A percentile compares a stretch with the other conserved stretches of the same genome.
phyloP scores from a whole-genome alignment of 2,113 vertebrate species.

The Mungos mungo region DNA sequence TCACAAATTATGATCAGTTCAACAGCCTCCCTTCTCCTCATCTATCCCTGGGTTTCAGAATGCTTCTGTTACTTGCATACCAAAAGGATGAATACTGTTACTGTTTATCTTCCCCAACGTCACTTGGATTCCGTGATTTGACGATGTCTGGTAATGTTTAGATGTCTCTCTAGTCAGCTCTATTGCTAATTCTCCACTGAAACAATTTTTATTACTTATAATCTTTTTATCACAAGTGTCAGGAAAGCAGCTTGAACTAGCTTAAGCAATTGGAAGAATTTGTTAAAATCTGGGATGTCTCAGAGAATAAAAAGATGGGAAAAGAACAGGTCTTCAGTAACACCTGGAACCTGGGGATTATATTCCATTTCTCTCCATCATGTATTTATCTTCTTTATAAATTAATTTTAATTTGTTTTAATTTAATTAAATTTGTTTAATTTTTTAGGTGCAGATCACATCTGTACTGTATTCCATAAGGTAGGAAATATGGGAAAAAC shows the following conservation, averaged over 20 bases:
- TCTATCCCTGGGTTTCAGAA: not conserved
- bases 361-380: not conserved
- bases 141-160: not conserved
- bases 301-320: not conserved
- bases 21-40: not conserved
- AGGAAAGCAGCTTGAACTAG: not conserved
- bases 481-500: not conserved
- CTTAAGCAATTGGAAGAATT: not conserved
- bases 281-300: not conserved
- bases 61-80: not conserved
- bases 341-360: not conserved
- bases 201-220: not conserved
- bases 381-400: constrained; percentile 26
- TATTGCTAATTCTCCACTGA: not conserved
- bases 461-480: not conserved
- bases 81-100: not conserved
- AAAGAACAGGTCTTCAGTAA: not conserved
- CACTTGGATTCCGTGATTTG: not conserved
- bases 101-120: not conserved
- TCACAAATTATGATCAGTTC: not conserved
- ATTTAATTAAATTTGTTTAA: too few relatives aligned
- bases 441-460: not conserved
- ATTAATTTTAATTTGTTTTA: not conserved
- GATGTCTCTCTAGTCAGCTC: not conserved
- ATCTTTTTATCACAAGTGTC: not conserved